Conservation (phyloP, 2,797 vertebrate species). For the Enteromius radiatus region DNA sequence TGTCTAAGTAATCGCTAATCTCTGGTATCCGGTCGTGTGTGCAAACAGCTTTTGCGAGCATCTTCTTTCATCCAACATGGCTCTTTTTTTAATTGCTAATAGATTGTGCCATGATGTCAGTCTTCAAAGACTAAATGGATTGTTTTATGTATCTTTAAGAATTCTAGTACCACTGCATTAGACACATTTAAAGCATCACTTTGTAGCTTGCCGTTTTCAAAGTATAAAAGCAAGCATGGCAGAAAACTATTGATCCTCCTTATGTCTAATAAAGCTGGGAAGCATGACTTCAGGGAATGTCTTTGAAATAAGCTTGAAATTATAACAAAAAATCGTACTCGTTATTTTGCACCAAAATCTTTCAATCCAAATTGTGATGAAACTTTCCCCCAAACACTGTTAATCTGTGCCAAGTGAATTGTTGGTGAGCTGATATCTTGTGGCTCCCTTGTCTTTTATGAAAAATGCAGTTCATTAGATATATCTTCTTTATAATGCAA, state of each 20-base stretch:
- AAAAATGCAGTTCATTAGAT: slow-evolving; percentile 17
- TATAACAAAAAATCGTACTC: not conserved
- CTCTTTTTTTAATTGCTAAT: slow-evolving; percentile 29
- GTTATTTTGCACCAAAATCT: not conserved
- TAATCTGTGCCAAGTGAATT: not conserved
- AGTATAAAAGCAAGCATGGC: not conserved
- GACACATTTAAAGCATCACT: not conserved
- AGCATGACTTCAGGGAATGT: not conserved
- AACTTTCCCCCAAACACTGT: not conserved
- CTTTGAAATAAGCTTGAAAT: not conserved
- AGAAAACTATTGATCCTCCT: slow-evolving; percentile 18
- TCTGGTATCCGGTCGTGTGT: slow-evolving; percentile 22
- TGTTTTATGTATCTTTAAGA: slow-evolving; percentile 3
- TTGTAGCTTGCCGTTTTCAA: not conserved
- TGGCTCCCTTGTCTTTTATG: slow-evolving; percentile 5
- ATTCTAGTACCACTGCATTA: slow-evolving; percentile 10
- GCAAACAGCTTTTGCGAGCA: not conserved
- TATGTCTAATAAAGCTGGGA: not conserved
- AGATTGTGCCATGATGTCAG: not conserved
- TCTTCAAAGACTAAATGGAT: slow-evolving; percentile 27
- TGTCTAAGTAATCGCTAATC: slow-evolving; percentile 27
- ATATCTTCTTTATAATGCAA: not conserved
- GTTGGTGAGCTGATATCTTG: not conserved
- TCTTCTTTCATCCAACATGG: slow-evolving; percentile 1
- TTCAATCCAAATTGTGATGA: slow-evolving; percentile 2